A percentile compares a stretch with the other conserved stretches of the same genome.
Conservation (phyloP, 37 sponge, comb jelly and placozoan species). For the Geodia barretti region DNA sequence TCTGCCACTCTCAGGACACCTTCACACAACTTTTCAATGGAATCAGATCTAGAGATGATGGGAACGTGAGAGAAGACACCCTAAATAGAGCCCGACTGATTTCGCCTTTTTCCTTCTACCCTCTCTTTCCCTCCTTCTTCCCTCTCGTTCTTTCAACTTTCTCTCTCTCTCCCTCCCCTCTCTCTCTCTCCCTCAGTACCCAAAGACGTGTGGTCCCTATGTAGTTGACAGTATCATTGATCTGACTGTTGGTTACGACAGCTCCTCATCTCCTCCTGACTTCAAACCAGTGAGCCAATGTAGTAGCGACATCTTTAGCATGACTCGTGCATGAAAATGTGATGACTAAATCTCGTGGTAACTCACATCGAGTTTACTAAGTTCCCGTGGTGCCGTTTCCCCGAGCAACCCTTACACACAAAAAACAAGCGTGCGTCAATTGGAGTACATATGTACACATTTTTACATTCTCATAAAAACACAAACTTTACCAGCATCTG, state of each 20-base stretch:
- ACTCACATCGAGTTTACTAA: no score
- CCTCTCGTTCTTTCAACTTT: background rate
- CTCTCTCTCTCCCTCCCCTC: background rate
- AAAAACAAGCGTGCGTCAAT: no score
- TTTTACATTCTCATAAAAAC: no score
- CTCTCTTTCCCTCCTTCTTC: background rate
- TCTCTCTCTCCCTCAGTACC: constrained; percentile 59
- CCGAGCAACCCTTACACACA: no score
- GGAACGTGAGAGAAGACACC: constrained; percentile 46
- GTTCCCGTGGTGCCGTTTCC: no score
- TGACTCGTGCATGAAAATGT: no score
- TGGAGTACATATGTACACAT: no score
- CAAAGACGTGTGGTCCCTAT: constrained; percentile 47
- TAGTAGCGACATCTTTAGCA: background rate
- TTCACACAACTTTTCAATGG: constrained; percentile 63
- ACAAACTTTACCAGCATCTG: no score
- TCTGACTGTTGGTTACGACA: constrained; percentile 95
- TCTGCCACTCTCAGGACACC: constrained; percentile 69
- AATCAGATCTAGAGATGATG: constrained; percentile 56
- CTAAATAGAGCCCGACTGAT: background rate
- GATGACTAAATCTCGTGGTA: no score
- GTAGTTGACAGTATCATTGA: constrained; percentile 73
- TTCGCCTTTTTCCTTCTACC: background rate
- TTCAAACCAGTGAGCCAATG: constrained; percentile 70
- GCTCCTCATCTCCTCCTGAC: constrained; percentile 68